Percentiles rank a stretch among this genome's conserved stretches.
Conservation (phyloP, 1,140 invertebrate species). For the Microplitis demolitor region DNA sequence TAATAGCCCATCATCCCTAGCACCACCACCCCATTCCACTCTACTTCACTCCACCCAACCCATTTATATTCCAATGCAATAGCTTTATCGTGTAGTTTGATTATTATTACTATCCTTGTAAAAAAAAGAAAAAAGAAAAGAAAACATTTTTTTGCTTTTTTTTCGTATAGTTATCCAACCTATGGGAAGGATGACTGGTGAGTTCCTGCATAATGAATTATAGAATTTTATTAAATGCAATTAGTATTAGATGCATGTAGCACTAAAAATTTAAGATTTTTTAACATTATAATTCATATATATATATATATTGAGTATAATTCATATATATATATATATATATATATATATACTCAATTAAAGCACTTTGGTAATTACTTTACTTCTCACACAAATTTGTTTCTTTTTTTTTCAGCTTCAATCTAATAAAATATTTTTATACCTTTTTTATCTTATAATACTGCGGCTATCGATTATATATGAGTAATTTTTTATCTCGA, state of each 20-base stretch:
- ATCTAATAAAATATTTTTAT: too few species aligned
- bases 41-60: neutral
- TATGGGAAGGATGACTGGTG: constrained; percentile 69
- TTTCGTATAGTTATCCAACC: constrained; percentile 65
- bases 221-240: constrained; percentile 31
- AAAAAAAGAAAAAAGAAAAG: constrained; percentile 33
- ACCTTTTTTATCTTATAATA: too few species aligned
- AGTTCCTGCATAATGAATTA: constrained; percentile 59
- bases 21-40: neutral
- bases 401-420: too few species aligned
- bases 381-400: too few species aligned
- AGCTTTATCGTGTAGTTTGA: constrained; percentile 11
- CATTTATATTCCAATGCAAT: constrained; percentile 13
- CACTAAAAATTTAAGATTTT: neutral
- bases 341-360: too few species aligned
- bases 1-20: neutral
- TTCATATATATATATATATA: neutral
- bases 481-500: too few species aligned
- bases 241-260: neutral
- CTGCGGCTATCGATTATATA: too few species aligned
- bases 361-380: too few species aligned
- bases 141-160: constrained; percentile 44
- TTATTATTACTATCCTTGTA: constrained; percentile 39
- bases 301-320: too few species aligned
- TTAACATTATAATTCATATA: neutral